These are phyloP conservation scores for Rhyacophila evoluta DNA, from an alignment of 2,888 invertebrate genomes.

Conservation along the genomic window DNA sequence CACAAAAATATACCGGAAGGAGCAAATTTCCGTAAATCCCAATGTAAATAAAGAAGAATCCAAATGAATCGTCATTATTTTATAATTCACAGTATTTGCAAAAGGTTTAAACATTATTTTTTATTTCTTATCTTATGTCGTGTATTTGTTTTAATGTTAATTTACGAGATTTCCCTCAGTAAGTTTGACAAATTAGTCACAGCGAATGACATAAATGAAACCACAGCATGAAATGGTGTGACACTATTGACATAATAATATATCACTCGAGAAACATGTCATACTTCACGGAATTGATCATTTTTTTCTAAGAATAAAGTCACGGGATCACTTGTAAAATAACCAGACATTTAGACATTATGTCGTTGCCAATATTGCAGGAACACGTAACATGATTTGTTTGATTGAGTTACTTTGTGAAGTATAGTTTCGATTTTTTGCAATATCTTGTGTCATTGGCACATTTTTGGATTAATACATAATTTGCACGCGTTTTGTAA, in stretches of 20 bases:
- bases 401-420: too few relatives aligned
- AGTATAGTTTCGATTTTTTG: too few relatives aligned
- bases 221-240: neutral
- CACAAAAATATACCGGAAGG: neutral
- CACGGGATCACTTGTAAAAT: too few relatives aligned
- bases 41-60: neutral
- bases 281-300: too few relatives aligned
- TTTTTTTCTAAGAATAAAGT: too few relatives aligned
- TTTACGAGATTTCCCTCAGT: neutral
- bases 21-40: neutral
- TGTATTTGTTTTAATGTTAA: neutral
- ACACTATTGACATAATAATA: neutral
- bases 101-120: neutral
- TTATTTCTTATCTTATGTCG: neutral
- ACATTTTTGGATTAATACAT: too few relatives aligned
- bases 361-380: too few relatives aligned
- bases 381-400: too few relatives aligned
- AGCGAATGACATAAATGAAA: neutral
- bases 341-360: too few relatives aligned
- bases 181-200: neutral
- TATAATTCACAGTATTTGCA: neutral
- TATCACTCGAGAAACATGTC: too few relatives aligned
- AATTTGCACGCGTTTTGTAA: too few relatives aligned
- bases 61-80: neutral
- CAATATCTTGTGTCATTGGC: too few relatives aligned